Conservation (phyloP, 2,113 vertebrate genomes). For the Tylochromis polylepis region DNA sequence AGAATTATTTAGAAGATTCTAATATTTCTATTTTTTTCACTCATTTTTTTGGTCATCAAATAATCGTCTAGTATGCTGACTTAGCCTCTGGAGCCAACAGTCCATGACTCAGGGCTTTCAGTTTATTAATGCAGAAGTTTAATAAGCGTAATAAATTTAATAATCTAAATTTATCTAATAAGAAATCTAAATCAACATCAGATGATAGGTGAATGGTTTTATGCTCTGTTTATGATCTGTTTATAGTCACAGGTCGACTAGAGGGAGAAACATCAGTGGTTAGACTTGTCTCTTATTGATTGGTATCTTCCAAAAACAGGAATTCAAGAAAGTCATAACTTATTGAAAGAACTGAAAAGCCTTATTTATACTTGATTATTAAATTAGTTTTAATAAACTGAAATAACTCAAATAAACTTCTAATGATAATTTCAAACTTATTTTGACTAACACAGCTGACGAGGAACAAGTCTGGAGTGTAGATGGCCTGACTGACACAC, state of each 20-base stretch:
- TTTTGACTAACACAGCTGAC: neutral
- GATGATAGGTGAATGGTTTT: neutral
- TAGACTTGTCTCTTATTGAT: neutral
- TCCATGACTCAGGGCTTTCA: neutral
- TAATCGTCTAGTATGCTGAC: neutral
- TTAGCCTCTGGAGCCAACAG: neutral
- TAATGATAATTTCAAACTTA: neutral
- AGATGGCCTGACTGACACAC: accelerated
- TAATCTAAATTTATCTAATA: neutral
- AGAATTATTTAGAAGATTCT: too few relatives aligned
- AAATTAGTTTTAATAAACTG: neutral
- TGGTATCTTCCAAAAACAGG: neutral
- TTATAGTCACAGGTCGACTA: neutral
- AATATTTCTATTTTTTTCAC: neutral
- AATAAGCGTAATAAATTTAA: neutral
- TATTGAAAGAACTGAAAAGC: neutral
- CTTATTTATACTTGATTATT: neutral
- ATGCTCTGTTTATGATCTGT: neutral
- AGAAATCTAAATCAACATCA: neutral
- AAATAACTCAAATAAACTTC: neutral
- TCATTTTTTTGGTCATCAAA: neutral
- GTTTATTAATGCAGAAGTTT: neutral
- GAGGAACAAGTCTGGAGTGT: neutral
- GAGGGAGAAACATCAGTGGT: neutral
- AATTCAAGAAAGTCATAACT: neutral